phyloP scores from a whole-genome alignment of 2,888 invertebrate species.

The Conomelus anceps region DNA sequence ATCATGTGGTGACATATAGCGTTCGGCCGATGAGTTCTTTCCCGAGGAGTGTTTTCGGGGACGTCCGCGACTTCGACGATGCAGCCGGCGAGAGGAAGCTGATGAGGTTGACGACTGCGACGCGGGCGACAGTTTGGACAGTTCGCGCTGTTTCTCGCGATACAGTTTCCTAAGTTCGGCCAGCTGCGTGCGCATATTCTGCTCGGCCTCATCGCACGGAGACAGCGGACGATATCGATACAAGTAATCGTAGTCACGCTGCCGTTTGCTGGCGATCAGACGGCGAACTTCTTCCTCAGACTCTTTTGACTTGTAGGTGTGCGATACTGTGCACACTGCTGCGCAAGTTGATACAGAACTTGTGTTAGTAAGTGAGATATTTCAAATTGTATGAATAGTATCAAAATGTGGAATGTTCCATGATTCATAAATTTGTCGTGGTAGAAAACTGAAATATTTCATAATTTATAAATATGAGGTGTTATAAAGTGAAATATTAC shows the following conservation, averaged over 20 bases:
- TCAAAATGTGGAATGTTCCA: too few relatives aligned
- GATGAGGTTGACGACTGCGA: background rate
- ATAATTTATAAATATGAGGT: too few relatives aligned
- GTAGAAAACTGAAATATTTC: too few relatives aligned
- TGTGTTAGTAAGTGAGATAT: slow-evolving; percentile 35
- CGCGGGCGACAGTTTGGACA: slow-evolving; percentile 57
- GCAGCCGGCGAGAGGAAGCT: too few relatives aligned
- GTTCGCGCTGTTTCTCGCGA: slow-evolving; percentile 73
- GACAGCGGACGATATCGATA: slow-evolving; percentile 20
- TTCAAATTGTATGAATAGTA: too few relatives aligned
- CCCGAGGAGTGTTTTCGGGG: background rate
- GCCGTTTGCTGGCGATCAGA: slow-evolving; percentile 15
- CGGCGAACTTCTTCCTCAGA: slow-evolving; percentile 35
- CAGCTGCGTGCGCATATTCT: slow-evolving; percentile 65
- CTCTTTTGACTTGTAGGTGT: slow-evolving; percentile 36
- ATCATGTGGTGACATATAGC: background rate
- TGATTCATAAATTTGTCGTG: too few relatives aligned
- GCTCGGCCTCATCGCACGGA: slow-evolving; percentile 33
- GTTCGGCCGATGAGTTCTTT: background rate
- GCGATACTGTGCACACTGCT: slow-evolving; percentile 27
- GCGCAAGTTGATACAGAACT: slow-evolving; percentile 37
- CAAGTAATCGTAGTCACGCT: background rate
- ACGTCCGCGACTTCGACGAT: background rate
- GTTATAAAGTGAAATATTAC: too few relatives aligned
- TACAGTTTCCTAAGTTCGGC: slow-evolving; percentile 76